Percentiles rank a stretch among this genome's conserved stretches.
phyloP scores from a whole-genome alignment of 2,888 invertebrate species.

The Artemia sinica region DNA sequence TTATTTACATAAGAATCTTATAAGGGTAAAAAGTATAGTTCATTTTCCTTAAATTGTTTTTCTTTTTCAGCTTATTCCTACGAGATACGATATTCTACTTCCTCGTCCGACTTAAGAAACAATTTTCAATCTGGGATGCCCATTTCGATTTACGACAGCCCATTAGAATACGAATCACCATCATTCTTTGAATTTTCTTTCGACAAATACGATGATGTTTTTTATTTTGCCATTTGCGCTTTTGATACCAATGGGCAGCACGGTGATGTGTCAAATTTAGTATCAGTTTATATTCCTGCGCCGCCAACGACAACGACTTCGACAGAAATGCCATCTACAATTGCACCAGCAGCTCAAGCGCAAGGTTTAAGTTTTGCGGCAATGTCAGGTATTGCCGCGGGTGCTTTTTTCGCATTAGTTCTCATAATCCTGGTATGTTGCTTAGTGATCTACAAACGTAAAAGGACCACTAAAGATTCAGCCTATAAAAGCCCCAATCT shows the following conservation, averaged over 20 bases:
- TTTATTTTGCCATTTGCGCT: constrained; percentile 39
- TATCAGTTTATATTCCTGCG: constrained; percentile 37
- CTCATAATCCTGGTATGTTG: constrained; percentile 22
- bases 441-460: constrained; percentile 15
- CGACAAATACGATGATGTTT: constrained; percentile 35
- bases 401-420: constrained; percentile 23
- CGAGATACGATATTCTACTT: constrained; percentile 33
- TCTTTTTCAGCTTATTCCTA: constrained; percentile 34
- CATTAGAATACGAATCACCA: constrained; percentile 37
- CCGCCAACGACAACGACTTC: constrained; percentile 35
- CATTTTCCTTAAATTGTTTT: not conserved
- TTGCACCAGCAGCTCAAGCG: not conserved
- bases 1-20: too few relatives aligned
- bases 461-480: not conserved
- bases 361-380: constrained; percentile 6
- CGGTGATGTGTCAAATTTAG: constrained; percentile 36
- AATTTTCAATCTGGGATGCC: constrained; percentile 30
- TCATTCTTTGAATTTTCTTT: constrained; percentile 37
- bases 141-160: constrained; percentile 24
- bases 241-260: constrained; percentile 35
- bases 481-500: not conserved
- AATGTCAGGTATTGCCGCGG: constrained; percentile 23
- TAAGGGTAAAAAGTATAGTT: too few relatives aligned
- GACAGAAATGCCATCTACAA: constrained; percentile 18
- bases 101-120: constrained; percentile 34